phyloP scores from a whole-genome alignment of 1,140 invertebrate species.

The Drosophila persimilis region DNA sequence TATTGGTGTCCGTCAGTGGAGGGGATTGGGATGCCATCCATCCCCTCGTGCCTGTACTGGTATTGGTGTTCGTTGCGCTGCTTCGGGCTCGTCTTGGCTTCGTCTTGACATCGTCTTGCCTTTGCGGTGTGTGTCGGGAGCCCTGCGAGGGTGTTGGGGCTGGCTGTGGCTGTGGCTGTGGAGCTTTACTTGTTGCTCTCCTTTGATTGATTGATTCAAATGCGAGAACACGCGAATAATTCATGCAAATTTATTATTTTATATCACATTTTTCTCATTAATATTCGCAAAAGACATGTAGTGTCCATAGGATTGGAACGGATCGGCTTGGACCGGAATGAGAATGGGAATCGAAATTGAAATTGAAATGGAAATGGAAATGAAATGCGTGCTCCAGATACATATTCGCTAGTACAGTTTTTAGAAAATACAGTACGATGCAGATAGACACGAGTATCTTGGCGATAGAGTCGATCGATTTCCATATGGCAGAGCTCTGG shows the following conservation, averaged over 20 bases:
- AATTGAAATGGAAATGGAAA: constrained; percentile 28
- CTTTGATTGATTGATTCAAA: constrained; percentile 66
- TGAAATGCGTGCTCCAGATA: constrained; percentile 54
- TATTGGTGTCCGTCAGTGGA: constrained; percentile 53
- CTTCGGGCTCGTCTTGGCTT: constrained; percentile 1
- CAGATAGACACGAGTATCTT: not conserved
- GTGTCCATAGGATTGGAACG: constrained; percentile 25
- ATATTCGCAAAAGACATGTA: constrained; percentile 42
- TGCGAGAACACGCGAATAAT: constrained; percentile 30
- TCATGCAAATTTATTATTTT: constrained; percentile 76
- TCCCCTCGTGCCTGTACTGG: constrained; percentile 16
- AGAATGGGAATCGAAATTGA: constrained; percentile 2
- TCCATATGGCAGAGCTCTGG: constrained; percentile 19
- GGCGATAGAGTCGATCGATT: constrained; percentile 17
- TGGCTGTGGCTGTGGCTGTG: constrained; percentile 15
- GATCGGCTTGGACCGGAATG: constrained; percentile 15
- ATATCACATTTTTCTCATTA: constrained; percentile 75
- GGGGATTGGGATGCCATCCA: no score
- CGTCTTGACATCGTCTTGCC: constrained; percentile 16
- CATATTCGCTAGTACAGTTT: constrained; percentile 44
- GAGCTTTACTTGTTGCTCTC: constrained; percentile 42
- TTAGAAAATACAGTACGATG: constrained; percentile 35
- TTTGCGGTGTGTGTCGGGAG: not conserved
- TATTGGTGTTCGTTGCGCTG: constrained; percentile 15
- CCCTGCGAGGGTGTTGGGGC: constrained; percentile 32